These are phyloP conservation scores for Rousettus madagascariensis DNA, from an alignment of 2,797 vertebrate genomes.

Conservation along the genomic window DNA sequence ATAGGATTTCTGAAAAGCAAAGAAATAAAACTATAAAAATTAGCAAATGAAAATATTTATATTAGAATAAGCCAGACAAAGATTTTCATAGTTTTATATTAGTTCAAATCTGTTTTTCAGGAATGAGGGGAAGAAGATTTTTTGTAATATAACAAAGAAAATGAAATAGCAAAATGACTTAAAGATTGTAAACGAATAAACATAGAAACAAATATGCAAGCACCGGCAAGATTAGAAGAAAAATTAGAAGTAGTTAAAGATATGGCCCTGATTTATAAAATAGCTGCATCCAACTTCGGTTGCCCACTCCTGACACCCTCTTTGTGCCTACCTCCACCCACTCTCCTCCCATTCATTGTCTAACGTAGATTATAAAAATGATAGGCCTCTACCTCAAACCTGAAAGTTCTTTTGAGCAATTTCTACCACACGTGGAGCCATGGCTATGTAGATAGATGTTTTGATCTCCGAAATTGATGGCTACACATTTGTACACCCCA, in stretches of 20 bases:
- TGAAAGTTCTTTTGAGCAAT: not conserved
- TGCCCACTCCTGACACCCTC: not conserved
- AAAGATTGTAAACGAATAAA: not conserved
- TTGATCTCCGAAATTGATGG: not conserved
- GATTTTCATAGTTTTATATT: not conserved
- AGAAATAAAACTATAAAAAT: not conserved
- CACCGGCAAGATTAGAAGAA: not conserved
- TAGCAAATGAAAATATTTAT: not conserved
- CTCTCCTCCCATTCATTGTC: not conserved
- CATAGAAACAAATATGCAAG: not conserved
- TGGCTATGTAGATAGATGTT: not conserved
- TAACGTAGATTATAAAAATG: not conserved
- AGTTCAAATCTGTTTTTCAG: not conserved
- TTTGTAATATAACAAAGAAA: not conserved
- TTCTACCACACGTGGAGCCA: not conserved
- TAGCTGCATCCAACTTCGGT: not conserved
- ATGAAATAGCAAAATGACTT: not conserved
- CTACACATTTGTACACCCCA: not conserved
- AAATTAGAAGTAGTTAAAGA: not conserved
- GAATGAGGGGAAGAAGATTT: not conserved
- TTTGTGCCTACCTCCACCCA: not conserved
- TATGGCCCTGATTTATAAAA: not conserved
- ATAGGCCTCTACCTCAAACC: not conserved
- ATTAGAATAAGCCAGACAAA: not conserved
- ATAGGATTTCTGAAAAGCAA: not conserved